These are phyloP conservation scores for Esox masquinongy DNA, from an alignment of 2,797 vertebrate species.

Conservation along the genomic window DNA sequence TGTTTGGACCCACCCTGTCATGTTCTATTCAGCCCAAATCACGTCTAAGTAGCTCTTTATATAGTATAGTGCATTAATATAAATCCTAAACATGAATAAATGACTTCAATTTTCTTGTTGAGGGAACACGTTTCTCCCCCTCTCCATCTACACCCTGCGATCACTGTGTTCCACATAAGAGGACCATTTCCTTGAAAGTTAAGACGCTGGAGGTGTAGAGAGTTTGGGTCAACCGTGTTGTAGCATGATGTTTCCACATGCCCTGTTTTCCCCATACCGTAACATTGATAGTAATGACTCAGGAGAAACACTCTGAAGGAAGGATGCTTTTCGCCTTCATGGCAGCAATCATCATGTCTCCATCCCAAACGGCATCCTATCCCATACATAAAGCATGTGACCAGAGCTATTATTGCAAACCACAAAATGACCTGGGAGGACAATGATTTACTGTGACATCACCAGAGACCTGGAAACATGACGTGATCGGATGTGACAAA, in stretches of 20 bases:
- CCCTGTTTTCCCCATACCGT: too few species aligned
- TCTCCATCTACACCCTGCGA: background rate
- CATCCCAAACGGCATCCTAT: too few species aligned
- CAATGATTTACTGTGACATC: background rate
- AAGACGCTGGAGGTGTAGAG: background rate
- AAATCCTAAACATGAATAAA: constrained; percentile 1
- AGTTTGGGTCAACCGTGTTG: background rate
- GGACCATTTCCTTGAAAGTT: background rate
- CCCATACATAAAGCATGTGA: too few species aligned
- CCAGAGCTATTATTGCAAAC: too few species aligned
- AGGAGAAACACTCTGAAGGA: background rate
- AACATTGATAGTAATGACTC: background rate
- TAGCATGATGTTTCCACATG: too few species aligned
- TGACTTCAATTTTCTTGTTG: background rate
- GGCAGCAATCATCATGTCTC: background rate
- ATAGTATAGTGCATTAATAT: background rate
- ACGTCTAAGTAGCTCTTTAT: background rate
- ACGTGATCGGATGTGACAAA: constrained; percentile 75
- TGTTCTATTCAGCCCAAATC: background rate
- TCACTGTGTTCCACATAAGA: background rate
- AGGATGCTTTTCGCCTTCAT: background rate
- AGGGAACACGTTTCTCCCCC: too few species aligned
- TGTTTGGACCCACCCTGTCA: background rate
- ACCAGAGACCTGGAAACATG: constrained; percentile 26
- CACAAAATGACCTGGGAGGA: background rate